phyloP scores from a whole-genome alignment of 2,888 invertebrate genomes.

The Lobophora halterata region DNA sequence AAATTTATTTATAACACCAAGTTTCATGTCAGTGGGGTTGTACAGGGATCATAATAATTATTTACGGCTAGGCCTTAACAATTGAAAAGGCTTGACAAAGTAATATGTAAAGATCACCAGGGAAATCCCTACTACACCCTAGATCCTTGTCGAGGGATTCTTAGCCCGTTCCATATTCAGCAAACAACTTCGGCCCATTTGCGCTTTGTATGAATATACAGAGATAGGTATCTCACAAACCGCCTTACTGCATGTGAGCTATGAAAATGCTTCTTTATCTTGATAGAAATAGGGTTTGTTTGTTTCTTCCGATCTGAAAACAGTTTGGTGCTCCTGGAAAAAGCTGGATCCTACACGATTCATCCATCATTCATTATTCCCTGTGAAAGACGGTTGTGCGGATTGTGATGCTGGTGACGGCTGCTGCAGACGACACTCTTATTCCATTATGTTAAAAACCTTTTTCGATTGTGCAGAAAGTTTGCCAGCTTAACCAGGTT shows the following conservation, averaged over 20 bases:
- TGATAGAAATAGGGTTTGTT: slow-evolving; percentile 34
- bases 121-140: slow-evolving; percentile 12
- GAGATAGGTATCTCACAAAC: slow-evolving; percentile 52
- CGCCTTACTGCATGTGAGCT: slow-evolving; percentile 26
- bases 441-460: slow-evolving; percentile 45
- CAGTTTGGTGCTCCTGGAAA: slow-evolving; percentile 48
- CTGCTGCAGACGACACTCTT: slow-evolving; percentile 43
- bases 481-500: slow-evolving; percentile 46
- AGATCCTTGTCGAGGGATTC: slow-evolving; percentile 31
- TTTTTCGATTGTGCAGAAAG: slow-evolving; percentile 47
- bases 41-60: too few species aligned
- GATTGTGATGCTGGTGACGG: slow-evolving; percentile 59
- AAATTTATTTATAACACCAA: too few species aligned
- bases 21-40: too few species aligned
- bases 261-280: slow-evolving; percentile 3
- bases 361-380: slow-evolving; percentile 74
- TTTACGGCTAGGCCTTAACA: too few species aligned
- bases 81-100: slow-evolving; percentile 1
- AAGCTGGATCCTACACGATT: slow-evolving; percentile 64
- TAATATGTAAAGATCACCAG: slow-evolving; percentile 5
- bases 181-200: slow-evolving; percentile 69
- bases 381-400: slow-evolving; percentile 71
- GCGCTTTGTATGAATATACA: slow-evolving; percentile 58
- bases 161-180: slow-evolving; percentile 53
- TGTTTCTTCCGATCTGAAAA: slow-evolving; percentile 26